Conservation (phyloP, 2,888 invertebrate genomes). For the Eristalis intricaria region DNA sequence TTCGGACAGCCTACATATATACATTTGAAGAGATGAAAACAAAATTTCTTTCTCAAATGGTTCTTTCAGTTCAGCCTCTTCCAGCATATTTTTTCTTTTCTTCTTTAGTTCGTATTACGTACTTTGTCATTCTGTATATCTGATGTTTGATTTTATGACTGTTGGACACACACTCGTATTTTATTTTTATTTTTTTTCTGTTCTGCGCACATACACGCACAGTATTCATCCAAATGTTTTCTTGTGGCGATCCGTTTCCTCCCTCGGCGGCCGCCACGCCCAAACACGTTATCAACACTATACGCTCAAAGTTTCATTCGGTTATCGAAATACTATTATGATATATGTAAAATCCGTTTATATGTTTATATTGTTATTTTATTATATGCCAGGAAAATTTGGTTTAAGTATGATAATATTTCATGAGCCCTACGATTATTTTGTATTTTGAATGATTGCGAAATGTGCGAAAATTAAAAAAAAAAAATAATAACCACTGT, state of each 20-base stretch:
- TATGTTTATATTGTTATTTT: too few relatives aligned
- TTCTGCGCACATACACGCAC: constrained; percentile 15
- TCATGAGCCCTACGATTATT: too few relatives aligned
- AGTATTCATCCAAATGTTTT: constrained; percentile 26
- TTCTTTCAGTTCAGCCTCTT: not conserved
- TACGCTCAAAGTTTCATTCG: not conserved
- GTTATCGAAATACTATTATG: not conserved
- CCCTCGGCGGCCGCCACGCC: constrained; percentile 61
- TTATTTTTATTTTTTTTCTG: not conserved
- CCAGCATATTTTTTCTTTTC: not conserved
- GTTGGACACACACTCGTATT: constrained; percentile 6
- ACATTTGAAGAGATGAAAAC: not conserved
- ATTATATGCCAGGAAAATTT: too few relatives aligned
- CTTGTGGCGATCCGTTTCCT: constrained; percentile 42
- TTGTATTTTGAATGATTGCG: too few relatives aligned
- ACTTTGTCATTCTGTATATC: not conserved
- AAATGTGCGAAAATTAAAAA: too few relatives aligned
- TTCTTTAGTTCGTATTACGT: not conserved
- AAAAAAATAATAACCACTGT: too few relatives aligned
- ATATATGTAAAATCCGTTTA: not conserved
- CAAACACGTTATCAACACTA: constrained; percentile 23
- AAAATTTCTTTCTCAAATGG: not conserved
- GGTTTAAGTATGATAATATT: too few relatives aligned
- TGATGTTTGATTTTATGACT: not conserved
- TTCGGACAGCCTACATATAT: not conserved